Conservation (phyloP, 2,797 vertebrate genomes). For the Poecilia wingei region DNA sequence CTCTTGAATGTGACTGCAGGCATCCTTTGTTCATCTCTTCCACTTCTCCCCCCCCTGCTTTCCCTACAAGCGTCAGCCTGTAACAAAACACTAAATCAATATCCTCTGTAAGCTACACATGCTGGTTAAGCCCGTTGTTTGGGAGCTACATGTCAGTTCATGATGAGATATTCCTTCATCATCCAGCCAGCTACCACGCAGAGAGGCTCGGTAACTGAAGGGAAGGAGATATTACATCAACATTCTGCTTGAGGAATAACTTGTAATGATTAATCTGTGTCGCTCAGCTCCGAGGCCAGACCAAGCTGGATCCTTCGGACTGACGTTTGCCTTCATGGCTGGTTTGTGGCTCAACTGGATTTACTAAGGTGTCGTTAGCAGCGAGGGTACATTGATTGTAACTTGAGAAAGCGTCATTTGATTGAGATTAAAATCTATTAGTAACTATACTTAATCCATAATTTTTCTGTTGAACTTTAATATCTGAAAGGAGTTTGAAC, state of each 20-base stretch:
- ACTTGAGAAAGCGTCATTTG: background rate
- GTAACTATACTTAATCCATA: background rate
- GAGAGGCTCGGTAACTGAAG: constrained; percentile 17
- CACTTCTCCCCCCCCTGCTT: background rate
- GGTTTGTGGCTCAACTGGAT: constrained; percentile 16
- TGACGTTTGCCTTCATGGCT: background rate
- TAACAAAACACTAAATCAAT: constrained; percentile 59
- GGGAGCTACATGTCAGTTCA: constrained; percentile 11
- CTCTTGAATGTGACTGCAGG: constrained; percentile 31
- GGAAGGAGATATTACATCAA: constrained; percentile 37
- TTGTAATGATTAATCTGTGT: constrained; percentile 22
- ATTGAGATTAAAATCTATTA: constrained; percentile 2
- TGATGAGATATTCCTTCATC: constrained; percentile 52
- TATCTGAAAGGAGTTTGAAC: background rate
- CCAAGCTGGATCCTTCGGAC: background rate
- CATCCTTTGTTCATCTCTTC: constrained; percentile 33
- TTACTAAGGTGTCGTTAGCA: background rate
- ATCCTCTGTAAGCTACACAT: constrained; percentile 27
- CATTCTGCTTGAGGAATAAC: constrained; percentile 21
- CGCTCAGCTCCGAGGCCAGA: background rate
- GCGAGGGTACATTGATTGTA: constrained; percentile 20
- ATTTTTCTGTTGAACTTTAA: background rate
- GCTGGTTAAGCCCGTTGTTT: constrained; percentile 40
- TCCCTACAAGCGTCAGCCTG: constrained; percentile 15
- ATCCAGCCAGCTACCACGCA: constrained; percentile 13